phyloP scores from a whole-genome alignment of 2,888 invertebrate species.

The Stenoptilia bipunctidactyla region DNA sequence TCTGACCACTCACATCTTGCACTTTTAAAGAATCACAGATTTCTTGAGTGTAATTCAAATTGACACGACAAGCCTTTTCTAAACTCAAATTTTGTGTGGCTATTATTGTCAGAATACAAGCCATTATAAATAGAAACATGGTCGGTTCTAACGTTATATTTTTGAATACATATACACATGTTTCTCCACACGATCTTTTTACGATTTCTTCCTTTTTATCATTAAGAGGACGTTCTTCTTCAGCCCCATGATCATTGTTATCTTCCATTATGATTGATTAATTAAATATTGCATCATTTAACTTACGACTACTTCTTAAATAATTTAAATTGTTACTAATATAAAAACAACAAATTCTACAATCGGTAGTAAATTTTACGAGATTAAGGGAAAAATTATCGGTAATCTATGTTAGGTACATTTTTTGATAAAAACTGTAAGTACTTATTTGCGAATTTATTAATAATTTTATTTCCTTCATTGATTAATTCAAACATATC shows the following conservation, averaged over 20 bases:
- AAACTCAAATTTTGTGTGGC: conserved; percentile 85
- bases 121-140: conserved; percentile 31
- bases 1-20: conserved; percentile 70
- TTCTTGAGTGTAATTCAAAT: conserved; percentile 76
- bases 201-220: conserved; percentile 6
- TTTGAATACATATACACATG: conserved; percentile 18
- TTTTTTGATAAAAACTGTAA: too few relatives aligned
- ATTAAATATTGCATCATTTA: too few relatives aligned
- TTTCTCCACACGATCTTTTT: conserved; percentile 23
- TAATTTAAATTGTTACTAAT: too few relatives aligned
- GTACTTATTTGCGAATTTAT: too few relatives aligned
- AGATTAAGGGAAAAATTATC: too few relatives aligned
- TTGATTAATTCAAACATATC: too few relatives aligned
- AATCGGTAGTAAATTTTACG: too few relatives aligned
- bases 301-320: too few relatives aligned
- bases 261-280: too few relatives aligned
- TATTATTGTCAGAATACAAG: conserved; percentile 65
- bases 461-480: too few relatives aligned
- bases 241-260: background rate
- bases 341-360: too few relatives aligned
- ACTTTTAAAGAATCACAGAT: conserved; percentile 80
- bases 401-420: too few relatives aligned
- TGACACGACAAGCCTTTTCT: conserved; percentile 88
- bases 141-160: conserved; percentile 48
- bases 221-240: background rate